Conservation (phyloP, 2,888 invertebrate species). For the Ligdia adustata region DNA sequence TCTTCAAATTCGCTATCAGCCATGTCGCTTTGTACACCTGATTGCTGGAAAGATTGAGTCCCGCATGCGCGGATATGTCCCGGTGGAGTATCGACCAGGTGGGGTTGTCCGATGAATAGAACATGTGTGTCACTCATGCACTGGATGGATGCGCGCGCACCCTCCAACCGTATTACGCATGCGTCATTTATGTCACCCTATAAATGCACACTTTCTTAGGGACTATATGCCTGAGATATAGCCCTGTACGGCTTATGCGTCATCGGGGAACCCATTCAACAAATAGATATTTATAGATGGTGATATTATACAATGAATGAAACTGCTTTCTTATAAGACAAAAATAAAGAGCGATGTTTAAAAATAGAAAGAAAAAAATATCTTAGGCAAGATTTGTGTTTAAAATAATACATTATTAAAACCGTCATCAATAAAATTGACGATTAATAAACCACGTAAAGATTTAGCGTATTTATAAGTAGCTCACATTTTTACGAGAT, state of each 20-base stretch:
- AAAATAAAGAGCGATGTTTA: too few relatives aligned
- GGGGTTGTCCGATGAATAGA: slow-evolving; percentile 35
- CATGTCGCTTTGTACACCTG: slow-evolving; percentile 89
- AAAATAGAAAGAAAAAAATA: too few relatives aligned
- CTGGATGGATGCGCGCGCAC: slow-evolving; percentile 50
- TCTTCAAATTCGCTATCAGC: slow-evolving; percentile 97
- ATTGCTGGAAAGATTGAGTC: slow-evolving; percentile 80
- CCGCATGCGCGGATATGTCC: slow-evolving; percentile 65
- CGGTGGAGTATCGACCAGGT: slow-evolving; percentile 64
- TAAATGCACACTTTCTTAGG: slow-evolving; percentile 28
- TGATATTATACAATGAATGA: too few relatives aligned
- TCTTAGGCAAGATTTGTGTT: too few relatives aligned
- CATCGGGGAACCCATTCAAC: slow-evolving; percentile 54
- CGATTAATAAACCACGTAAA: too few relatives aligned
- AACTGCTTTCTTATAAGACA: too few relatives aligned
- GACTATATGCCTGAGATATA: slow-evolving; percentile 32
- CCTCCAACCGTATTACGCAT: slow-evolving; percentile 36
- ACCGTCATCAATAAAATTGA: too few relatives aligned
- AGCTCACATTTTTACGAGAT: too few relatives aligned
- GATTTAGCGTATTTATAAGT: too few relatives aligned
- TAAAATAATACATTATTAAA: too few relatives aligned
- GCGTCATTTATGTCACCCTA: slow-evolving; percentile 43
- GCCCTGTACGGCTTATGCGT: slow-evolving; percentile 50
- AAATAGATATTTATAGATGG: slow-evolving; percentile 22
- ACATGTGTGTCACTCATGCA: slow-evolving; percentile 49